Conservation (phyloP, 2,888 invertebrate species). For the Andrena flavipes region DNA sequence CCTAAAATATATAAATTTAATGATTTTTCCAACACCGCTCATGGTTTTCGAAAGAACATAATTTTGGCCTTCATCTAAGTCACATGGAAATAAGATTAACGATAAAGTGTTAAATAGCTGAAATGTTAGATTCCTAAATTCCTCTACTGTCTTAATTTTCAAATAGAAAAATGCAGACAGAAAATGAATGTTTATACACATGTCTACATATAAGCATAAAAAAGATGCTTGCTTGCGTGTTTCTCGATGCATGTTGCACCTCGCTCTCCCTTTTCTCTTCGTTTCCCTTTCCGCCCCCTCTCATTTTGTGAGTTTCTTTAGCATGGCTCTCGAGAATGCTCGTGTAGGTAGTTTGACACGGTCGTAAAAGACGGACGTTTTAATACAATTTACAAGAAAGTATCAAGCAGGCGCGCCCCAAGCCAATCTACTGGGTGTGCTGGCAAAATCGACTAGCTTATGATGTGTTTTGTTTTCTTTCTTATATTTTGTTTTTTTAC, state of each 20-base stretch:
- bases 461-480: neutral
- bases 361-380: constrained; percentile 84
- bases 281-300: constrained; percentile 26
- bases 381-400: constrained; percentile 85
- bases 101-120: no score
- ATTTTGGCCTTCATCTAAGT: neutral
- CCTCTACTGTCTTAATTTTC: neutral
- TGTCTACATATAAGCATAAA: constrained; percentile 13
- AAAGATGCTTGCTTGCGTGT: constrained; percentile 35
- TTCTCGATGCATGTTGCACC: constrained; percentile 39
- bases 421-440: constrained; percentile 70
- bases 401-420: constrained; percentile 74
- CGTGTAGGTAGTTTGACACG: constrained; percentile 83
- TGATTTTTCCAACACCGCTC: no score
- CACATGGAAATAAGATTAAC: neutral
- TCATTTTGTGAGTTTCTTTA: constrained; percentile 52
- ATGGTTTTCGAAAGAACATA: neutral
- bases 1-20: no score
- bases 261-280: constrained; percentile 24
- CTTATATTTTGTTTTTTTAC: neutral
- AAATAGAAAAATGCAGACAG: constrained; percentile 6
- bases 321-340: constrained; percentile 69
- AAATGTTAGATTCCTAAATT: neutral
- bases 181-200: neutral
- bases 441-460: constrained; percentile 57